Conservation (phyloP, 2,797 vertebrate genomes). For the Thripadectes ignobilis region DNA sequence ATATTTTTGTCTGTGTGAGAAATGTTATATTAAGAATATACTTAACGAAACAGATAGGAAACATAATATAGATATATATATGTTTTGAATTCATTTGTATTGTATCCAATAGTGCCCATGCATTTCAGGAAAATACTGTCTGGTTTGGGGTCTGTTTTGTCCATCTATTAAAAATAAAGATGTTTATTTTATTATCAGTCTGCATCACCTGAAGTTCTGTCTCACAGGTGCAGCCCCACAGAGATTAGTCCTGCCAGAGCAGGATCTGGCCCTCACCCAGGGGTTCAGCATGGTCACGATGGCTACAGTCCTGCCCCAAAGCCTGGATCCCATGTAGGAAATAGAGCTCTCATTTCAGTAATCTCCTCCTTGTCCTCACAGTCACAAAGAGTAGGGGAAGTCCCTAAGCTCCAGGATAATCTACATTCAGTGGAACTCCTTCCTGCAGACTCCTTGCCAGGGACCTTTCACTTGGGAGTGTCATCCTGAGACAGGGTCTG, state of each 20-base stretch:
- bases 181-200: conserved; percentile 75
- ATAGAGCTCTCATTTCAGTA: not conserved
- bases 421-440: not conserved
- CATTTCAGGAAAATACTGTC: conserved; percentile 70
- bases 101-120: conserved; percentile 68
- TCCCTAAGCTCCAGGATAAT: not conserved
- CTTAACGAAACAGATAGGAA: conserved; percentile 74
- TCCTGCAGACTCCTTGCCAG: not conserved
- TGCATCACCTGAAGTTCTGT: conserved; percentile 11
- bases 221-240: not conserved
- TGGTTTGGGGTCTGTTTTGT: conserved; percentile 70
- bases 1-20: conserved; percentile 80
- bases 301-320: not conserved
- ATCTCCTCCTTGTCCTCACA: not conserved
- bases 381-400: not conserved
- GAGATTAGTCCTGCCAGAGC: not conserved
- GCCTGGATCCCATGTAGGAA: not conserved
- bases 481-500: not conserved
- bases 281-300: accelerated
- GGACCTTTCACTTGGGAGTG: not conserved
- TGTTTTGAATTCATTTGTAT: conserved; percentile 73
- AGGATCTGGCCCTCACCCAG: accelerated
- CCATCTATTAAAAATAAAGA: conserved; percentile 71
- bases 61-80: conserved; percentile 72
- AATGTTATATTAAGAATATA: conserved; percentile 72